Conservation (phyloP, 2,888 invertebrate genomes). For the Cryptus viduatorius region DNA sequence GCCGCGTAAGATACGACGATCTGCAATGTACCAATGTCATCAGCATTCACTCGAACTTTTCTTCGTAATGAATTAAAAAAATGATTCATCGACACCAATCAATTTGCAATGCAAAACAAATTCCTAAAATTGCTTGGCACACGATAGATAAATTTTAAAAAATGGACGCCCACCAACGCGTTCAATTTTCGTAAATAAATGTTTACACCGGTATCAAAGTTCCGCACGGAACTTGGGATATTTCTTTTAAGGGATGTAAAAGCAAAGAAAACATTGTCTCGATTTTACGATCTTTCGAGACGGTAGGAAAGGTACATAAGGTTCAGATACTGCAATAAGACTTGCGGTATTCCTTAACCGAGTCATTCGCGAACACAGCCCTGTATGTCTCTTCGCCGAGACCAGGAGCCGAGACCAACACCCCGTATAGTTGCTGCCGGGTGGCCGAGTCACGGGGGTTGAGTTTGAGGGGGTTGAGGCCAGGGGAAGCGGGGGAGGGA, state of each 20-base stretch:
- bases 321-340: neutral
- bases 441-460: slow-evolving; percentile 66
- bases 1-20: neutral
- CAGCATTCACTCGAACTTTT: neutral
- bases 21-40: neutral
- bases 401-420: slow-evolving; percentile 29
- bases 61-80: neutral
- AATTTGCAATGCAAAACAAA: too few species aligned
- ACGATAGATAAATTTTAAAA: too few species aligned
- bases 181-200: neutral
- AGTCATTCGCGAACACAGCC: slow-evolving; percentile 2
- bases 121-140: too few species aligned
- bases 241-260: too few species aligned
- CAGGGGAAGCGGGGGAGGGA: slow-evolving; percentile 55
- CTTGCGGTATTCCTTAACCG: neutral
- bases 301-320: slow-evolving; percentile 1
- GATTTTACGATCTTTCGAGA: too few species aligned
- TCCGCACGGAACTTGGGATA: too few species aligned
- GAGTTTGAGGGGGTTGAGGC: slow-evolving; percentile 67
- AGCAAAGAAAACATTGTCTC: too few species aligned
- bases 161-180: too few species aligned
- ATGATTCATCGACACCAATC: too few species aligned
- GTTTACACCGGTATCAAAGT: neutral
- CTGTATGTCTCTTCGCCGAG: slow-evolving; percentile 14
- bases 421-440: slow-evolving; percentile 50